phyloP scores from a whole-genome alignment of 1,140 invertebrate species.

The Conus betulinus region DNA sequence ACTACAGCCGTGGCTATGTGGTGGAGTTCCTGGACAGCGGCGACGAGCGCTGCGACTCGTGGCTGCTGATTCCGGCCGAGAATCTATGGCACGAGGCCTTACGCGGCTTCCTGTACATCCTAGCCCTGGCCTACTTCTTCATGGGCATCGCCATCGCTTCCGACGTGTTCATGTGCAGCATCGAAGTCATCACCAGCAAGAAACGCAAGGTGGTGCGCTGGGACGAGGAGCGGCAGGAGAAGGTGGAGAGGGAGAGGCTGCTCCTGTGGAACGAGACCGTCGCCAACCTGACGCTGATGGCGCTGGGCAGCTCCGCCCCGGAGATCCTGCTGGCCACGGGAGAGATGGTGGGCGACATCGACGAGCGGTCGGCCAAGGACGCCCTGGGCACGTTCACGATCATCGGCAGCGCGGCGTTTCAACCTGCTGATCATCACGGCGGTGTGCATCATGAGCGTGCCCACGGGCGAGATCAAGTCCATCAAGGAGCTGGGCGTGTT shows the following conservation, averaged over 20 bases:
- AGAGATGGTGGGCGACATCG: slow-evolving; percentile 67
- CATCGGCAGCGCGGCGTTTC: slow-evolving; percentile 78
- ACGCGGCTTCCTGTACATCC: slow-evolving; percentile 66
- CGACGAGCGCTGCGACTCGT: slow-evolving; percentile 59
- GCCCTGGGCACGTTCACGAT: slow-evolving; percentile 76
- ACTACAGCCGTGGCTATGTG: slow-evolving; percentile 60
- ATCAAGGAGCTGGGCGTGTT: slow-evolving; percentile 77
- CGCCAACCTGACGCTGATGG: slow-evolving; percentile 78
- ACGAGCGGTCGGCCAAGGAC: slow-evolving; percentile 66
- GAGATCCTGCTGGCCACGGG: slow-evolving; percentile 78
- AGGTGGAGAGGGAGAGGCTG: slow-evolving; percentile 61
- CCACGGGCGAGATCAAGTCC: slow-evolving; percentile 61
- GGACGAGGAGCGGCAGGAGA: slow-evolving; percentile 67
- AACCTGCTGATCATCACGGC: slow-evolving; percentile 76
- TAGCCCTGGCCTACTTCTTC: slow-evolving; percentile 68
- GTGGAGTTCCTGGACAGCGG: slow-evolving; percentile 48
- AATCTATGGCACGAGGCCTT: slow-evolving; percentile 67
- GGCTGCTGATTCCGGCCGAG: slow-evolving; percentile 70
- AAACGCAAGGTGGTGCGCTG: slow-evolving; percentile 62
- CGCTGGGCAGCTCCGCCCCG: slow-evolving; percentile 77
- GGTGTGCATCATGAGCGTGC: slow-evolving; percentile 71
- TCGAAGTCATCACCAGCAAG: slow-evolving; percentile 77
- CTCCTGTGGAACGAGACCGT: slow-evolving; percentile 80
- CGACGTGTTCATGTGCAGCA: slow-evolving; percentile 81
- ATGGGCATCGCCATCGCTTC: slow-evolving; percentile 79